Evolutionary conservation across 2,113 vertebrate genomes (phyloP), one percentile per base, ranked within the genome.

Genomic region (Gopherus flavomarginatus): DNA sequence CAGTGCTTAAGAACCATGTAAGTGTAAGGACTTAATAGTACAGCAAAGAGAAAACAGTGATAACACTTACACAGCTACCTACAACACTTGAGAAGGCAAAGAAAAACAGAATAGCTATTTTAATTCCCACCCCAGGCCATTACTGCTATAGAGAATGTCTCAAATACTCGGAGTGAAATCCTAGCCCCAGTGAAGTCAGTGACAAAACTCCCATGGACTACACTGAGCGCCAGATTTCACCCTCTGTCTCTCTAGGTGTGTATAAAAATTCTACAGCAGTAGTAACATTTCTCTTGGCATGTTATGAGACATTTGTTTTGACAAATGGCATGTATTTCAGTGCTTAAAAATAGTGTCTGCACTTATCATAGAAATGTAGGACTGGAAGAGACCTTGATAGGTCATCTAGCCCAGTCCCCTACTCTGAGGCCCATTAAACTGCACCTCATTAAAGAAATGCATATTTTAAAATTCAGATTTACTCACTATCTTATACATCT

Each of bases 361-460:
- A 2, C 79, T 91, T 57, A 75, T 81, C 0, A 0, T 4, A 31
- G 59, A 35, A 14, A 62, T 62, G 59, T 35, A 65, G 59, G 59
- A 65, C 13, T 65, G 11, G 31, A 65, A 65, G 31, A 31, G 59
- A 65, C 59, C 31, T 35, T 65, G 29, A 65, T 65, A 31, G 13
- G 59, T 6, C 59, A 65, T 65, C 31, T 65, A 65, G 59, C 35
- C 59, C 59, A 65, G 29, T 31, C 31, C 59, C 59, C 29, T 65
- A 35, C 59, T 6, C 59, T 6, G 31, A 65, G 3, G 29, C 13
- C 31, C 59, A 35, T 65, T 65, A 65, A 11, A 90, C 96, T 91
- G 75, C 95, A 88, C 88, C 72, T 42, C 57, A 53, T 47, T 92
- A 92, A 92, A 95, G 38, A 87, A 95, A 96, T 85, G 79, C 93